A percentile compares a stretch with the other conserved stretches of the same genome.
phyloP scores from a whole-genome alignment of 1,140 invertebrate species.

The Plectrocnemia conspersa region DNA sequence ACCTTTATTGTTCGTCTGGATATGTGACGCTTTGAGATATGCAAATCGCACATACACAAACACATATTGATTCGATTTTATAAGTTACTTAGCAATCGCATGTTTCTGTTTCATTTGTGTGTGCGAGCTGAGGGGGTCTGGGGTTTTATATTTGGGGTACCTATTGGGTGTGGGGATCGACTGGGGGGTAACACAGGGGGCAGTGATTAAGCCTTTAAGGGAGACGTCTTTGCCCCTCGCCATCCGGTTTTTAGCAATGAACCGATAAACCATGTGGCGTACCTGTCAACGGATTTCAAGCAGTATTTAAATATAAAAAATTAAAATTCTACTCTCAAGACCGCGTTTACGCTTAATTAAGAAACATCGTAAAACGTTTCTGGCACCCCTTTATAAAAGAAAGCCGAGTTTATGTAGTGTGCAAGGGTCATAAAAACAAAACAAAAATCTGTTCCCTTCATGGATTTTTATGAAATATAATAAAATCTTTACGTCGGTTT shows the following conservation, averaged over 20 bases:
- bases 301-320: too few species aligned
- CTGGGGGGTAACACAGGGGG: constrained; percentile 5
- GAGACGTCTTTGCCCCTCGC: constrained; percentile 24
- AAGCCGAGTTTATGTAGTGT: too few species aligned
- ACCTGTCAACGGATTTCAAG: background rate
- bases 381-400: too few species aligned
- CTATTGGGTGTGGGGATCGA: background rate
- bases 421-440: too few species aligned
- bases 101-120: constrained; percentile 25
- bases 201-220: constrained; percentile 32
- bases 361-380: too few species aligned
- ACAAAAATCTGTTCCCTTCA: too few species aligned
- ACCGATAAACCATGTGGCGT: constrained; percentile 22
- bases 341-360: too few species aligned
- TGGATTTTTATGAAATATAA: too few species aligned
- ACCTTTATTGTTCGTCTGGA: background rate
- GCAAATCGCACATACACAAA: constrained; percentile 21
- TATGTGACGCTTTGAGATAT: background rate
- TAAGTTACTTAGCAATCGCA: constrained; percentile 24
- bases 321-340: too few species aligned
- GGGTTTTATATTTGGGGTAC: constrained; percentile 21
- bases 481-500: too few species aligned
- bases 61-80: constrained; percentile 22
- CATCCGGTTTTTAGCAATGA: constrained; percentile 18
- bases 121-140: constrained; percentile 12